Evolutionary conservation across 2,888 invertebrate species (phyloP), one percentile per base, ranked within the genome.

Genomic region (Stegana nigrithorax): DNA sequence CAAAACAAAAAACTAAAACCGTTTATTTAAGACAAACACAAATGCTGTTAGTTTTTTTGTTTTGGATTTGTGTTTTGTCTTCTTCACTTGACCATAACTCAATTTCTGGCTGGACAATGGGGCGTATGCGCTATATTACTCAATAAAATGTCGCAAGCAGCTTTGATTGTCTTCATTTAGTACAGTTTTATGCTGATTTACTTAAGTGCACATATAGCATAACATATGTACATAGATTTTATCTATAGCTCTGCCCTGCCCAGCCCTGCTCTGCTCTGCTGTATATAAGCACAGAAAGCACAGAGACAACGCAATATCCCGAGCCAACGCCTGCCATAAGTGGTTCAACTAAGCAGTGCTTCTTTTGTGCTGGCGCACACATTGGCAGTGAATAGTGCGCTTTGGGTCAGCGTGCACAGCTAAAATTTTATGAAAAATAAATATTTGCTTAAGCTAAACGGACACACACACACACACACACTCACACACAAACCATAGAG

Each of bases 121-220:
- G 51, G 51, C 51, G 27, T 51, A 26, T 51, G 27, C 51, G n/a
- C 14, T 17, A 51, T 63, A 27, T 60, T 47, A 58, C 44, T 60
- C 51, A 53, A 51, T 60, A 42, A 39, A 53, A 32, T 39, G 42
- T 2, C 8, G 19, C 8, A 10, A 45, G 45, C 45, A 6, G 45
- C 27, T 75, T 77, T 77, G 75, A 75, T 75, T 75, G 78, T 75
- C 73, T 71, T 75, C 75, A 75, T 75, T 75, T 70, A 71, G 78
- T 67, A 73, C 68, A 75, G 75, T 73, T 75, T 75, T 77, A 75
- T 75, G 78, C 68, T 78, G 75, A 75, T 75, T 75, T 75, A 75
- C 75, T 75, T 72, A 75, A 78, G 69, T 42, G 42, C 17, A 25
- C 65, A 71, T 65, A 4, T 27, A 60, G 7, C 8, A 45, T 21